A percentile compares a stretch with the other conserved stretches of the same genome.
These are phyloP conservation scores for Leptestheria dahalacensis DNA, from an alignment of 1,140 invertebrate genomes.

Conservation along the genomic window DNA sequence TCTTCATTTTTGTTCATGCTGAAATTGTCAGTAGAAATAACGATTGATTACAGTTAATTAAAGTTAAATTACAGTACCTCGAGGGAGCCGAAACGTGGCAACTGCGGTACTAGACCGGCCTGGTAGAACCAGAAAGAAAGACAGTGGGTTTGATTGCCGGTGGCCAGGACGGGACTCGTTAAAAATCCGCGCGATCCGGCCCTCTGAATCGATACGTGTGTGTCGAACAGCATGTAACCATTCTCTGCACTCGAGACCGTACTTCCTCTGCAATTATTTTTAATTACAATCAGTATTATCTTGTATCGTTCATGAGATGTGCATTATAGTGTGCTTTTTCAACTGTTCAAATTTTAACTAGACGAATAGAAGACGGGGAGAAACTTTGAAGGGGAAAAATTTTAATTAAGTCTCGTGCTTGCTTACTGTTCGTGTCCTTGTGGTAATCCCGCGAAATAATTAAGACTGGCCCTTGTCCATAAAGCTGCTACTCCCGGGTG, in stretches of 20 bases:
- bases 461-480: background rate
- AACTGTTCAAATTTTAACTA: no score
- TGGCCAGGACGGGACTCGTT: background rate
- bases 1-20: no score
- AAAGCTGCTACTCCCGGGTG: slow-evolving; percentile 4
- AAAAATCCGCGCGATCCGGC: slow-evolving; percentile 10
- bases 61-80: slow-evolving; percentile 1
- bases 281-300: no score
- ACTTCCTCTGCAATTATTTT: background rate
- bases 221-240: slow-evolving; percentile 12
- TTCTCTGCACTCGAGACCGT: background rate
- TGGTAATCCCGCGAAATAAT: background rate
- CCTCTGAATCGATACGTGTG: slow-evolving; percentile 1
- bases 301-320: no score
- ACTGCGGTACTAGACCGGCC: background rate
- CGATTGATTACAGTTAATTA: no score
- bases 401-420: background rate
- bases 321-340: no score
- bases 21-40: no score
- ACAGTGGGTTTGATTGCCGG: slow-evolving; percentile 2
- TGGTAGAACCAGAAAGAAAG: slow-evolving; percentile 13
- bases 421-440: slow-evolving; percentile 7
- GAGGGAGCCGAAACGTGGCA: slow-evolving; percentile 5
- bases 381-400: no score
- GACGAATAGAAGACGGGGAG: no score